Evolutionary conservation across 2,888 invertebrate species (phyloP).

Genomic region (Lasius platythorax): DNA sequence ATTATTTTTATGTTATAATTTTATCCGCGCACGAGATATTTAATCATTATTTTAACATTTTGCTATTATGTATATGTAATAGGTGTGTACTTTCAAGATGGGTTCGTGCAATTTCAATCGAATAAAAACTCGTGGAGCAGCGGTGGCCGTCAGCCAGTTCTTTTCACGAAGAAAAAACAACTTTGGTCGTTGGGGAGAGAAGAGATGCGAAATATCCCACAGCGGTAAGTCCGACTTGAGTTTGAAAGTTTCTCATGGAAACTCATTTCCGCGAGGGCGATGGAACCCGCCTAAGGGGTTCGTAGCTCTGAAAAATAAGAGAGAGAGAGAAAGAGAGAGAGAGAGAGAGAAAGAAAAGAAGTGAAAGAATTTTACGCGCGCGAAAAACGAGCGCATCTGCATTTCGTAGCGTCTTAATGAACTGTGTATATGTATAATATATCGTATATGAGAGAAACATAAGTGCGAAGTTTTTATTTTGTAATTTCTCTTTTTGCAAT

Average conservation of each 20-base stretch:
- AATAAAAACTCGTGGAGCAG: slow-evolving; percentile 15
- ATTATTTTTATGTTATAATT: background rate
- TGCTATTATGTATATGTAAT: background rate
- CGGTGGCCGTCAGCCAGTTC: background rate
- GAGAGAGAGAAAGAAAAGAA: background rate
- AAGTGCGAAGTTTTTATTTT: slow-evolving; percentile 4
- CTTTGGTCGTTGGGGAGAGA: slow-evolving; percentile 21
- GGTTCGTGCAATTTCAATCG: slow-evolving; percentile 14
- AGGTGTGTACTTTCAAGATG: background rate
- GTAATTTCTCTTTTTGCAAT: background rate
- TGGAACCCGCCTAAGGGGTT: slow-evolving; percentile 7
- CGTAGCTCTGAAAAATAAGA: slow-evolving; percentile 7
- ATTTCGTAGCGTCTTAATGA: slow-evolving; percentile 23
- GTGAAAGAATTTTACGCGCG: background rate
- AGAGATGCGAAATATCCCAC: slow-evolving; percentile 44
- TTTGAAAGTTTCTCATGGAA: slow-evolving; percentile 47
- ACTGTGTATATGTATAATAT: background rate
- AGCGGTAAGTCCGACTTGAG: slow-evolving; percentile 46
- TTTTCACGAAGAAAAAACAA: slow-evolving; percentile 12
- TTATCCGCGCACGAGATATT: background rate
- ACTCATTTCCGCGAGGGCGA: slow-evolving; percentile 43
- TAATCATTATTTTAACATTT: background rate
- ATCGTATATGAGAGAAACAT: background rate
- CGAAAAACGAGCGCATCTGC: slow-evolving; percentile 20
- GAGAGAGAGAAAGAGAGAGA: background rate